These are phyloP conservation scores for Momotus momota DNA, from an alignment of 2,797 vertebrate species.

Conservation along the genomic window DNA sequence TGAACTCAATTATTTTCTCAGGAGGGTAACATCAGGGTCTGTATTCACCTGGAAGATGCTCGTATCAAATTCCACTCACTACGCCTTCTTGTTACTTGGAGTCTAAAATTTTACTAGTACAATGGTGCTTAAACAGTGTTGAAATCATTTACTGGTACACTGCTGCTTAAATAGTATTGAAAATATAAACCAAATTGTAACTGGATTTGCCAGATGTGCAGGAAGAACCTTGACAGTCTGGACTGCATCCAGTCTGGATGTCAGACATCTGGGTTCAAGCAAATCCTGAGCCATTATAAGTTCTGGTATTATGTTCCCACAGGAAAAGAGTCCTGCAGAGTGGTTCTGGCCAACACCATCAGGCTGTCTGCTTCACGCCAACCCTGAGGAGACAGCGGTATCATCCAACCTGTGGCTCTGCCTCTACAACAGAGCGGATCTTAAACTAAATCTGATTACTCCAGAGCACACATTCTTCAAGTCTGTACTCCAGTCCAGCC, in stretches of 20 bases:
- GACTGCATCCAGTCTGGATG: conserved; percentile 23
- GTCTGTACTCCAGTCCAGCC: neutral
- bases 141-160: neutral
- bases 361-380: neutral
- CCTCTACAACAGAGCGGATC: neutral
- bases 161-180: neutral
- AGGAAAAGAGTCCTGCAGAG: neutral
- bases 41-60: neutral
- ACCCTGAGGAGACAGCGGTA: neutral
- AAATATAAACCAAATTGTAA: conserved; percentile 24
- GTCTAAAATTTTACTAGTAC: neutral
- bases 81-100: neutral
- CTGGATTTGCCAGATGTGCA: conserved; percentile 25
- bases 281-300: conserved; percentile 6
- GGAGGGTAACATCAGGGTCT: neutral
- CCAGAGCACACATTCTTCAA: neutral
- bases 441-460: neutral
- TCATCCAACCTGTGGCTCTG: neutral
- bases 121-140: neutral
- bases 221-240: conserved; percentile 19
- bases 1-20: neutral
- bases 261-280: conserved; percentile 23
- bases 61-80: neutral
- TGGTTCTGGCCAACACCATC: neutral
- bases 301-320: neutral